These are phyloP conservation scores for Numida meleagris DNA, from an alignment of 2,113 vertebrate species.

Conservation along the genomic window DNA sequence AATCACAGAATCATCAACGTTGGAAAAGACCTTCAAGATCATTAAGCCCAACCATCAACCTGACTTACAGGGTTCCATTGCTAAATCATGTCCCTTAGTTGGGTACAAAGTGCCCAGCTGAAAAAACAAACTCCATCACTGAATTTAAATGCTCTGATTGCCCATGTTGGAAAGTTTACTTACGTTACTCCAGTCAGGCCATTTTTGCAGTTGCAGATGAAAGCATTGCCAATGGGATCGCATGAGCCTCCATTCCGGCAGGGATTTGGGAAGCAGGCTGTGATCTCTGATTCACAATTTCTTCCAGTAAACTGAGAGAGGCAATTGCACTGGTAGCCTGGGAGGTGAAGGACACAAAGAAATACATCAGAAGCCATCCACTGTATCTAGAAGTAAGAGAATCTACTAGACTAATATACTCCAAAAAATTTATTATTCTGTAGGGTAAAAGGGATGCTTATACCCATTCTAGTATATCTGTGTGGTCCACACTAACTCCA, in stretches of 20 bases:
- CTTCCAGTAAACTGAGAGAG: conserved; percentile 90
- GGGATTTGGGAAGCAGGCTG: conserved; percentile 93
- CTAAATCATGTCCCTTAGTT: neutral
- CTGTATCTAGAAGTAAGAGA: neutral
- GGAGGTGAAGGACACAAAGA: conserved; percentile 30
- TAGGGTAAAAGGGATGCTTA: neutral
- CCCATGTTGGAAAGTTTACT: conserved; percentile 66
- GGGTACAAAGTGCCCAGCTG: neutral
- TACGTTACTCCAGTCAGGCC: conserved; percentile 93
- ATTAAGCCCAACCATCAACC: neutral
- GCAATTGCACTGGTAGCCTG: conserved; percentile 94
- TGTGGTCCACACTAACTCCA: neutral
- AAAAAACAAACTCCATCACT: neutral
- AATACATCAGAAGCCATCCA: neutral
- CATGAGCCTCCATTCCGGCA: conserved; percentile 91
- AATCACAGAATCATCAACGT: neutral
- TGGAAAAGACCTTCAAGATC: neutral
- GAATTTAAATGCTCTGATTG: neutral
- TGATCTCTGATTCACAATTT: conserved; percentile 93
- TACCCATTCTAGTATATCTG: neutral
- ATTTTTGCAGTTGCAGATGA: conserved; percentile 92
- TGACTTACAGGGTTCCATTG: neutral
- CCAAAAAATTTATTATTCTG: neutral
- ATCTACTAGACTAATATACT: neutral
- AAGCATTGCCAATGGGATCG: conserved; percentile 90